Percentiles rank a stretch among this genome's conserved stretches.
phyloP scores from a whole-genome alignment of 2,113 vertebrate genomes.

The Lichenostomus cassidix region DNA sequence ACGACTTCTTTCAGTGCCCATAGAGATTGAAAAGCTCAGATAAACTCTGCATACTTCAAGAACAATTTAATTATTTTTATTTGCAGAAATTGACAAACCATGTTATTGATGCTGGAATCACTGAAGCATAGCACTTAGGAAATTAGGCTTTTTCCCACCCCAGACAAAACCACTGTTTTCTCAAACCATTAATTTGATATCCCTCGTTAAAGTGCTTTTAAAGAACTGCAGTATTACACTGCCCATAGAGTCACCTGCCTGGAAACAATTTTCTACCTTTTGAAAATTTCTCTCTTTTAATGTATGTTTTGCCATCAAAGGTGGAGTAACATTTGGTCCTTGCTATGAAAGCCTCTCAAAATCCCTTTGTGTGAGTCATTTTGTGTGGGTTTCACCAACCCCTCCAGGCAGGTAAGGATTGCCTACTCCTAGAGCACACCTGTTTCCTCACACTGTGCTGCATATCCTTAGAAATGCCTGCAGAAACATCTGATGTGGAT shows the following conservation, averaged over 20 bases:
- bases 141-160: not conserved
- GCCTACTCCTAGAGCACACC: no score
- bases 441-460: not conserved
- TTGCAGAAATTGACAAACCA: conserved; percentile 33
- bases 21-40: not conserved
- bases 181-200: conserved; percentile 48
- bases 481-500: not conserved
- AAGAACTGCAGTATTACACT: not conserved
- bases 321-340: not conserved
- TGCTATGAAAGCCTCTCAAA: not conserved
- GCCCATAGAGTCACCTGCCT: not conserved
- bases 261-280: conserved; percentile 16
- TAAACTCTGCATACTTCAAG: not conserved
- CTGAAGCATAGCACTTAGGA: conserved; percentile 8
- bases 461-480: not conserved
- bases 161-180: not conserved
- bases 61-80: conserved; percentile 48
- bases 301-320: not conserved
- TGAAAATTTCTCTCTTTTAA: not conserved
- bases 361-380: not conserved
- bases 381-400: not conserved
- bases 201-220: conserved; percentile 10
- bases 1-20: not conserved
- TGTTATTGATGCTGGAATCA: conserved; percentile 2
- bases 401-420: not conserved